Evolutionary conservation across 2,113 vertebrate genomes (phyloP), one percentile per base, ranked within the genome.

Genomic region (Serilophus lunatus): DNA sequence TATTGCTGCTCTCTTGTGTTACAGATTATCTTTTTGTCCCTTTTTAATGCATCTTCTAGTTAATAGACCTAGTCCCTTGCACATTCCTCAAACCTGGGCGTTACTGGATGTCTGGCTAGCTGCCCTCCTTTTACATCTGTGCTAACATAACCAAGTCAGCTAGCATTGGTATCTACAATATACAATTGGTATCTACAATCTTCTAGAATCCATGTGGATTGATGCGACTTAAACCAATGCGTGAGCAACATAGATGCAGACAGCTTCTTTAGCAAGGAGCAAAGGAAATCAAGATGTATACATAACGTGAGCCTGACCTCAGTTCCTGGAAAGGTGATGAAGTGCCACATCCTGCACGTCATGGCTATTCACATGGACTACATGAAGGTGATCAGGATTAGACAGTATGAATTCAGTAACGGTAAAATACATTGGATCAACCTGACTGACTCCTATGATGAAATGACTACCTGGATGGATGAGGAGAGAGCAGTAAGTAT

Each of bases 221-320:
- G n/a, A 36, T 20, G 10, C 6, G 8, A 69, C 20, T 36, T 64
- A 72, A 69, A 68, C 15, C 3, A 33, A 22, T 1, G 3, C 8
- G 38, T 36, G 20, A 15, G 35, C 18, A 17, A 15, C 31, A 31
- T 0, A 49, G 12, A n/a, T 1, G 2, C 12, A 42, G 18, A 26
- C 0, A 78, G 16, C 12, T n/a, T 25, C 66, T 44, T 60, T 8
- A 79, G 19, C 15, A 82, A 74, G 63, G 23, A 63, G 14, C 7
- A 42, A 3, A 29, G 36, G 7, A 4, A 84, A 68, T 33, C 25
- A 61, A 74, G n/a, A 50, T 7, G 16, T 70, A 36, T 7, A n/a
- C 5, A 5, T 28, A 13, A 26, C 7, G 28, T 20, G 11, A 75
- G 23, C 19, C 16, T n/a, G 15, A 28, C 23, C 28, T 45, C 38